Conservation (phyloP, 2,797 vertebrate genomes). For the Halcyon chelicuti region DNA sequence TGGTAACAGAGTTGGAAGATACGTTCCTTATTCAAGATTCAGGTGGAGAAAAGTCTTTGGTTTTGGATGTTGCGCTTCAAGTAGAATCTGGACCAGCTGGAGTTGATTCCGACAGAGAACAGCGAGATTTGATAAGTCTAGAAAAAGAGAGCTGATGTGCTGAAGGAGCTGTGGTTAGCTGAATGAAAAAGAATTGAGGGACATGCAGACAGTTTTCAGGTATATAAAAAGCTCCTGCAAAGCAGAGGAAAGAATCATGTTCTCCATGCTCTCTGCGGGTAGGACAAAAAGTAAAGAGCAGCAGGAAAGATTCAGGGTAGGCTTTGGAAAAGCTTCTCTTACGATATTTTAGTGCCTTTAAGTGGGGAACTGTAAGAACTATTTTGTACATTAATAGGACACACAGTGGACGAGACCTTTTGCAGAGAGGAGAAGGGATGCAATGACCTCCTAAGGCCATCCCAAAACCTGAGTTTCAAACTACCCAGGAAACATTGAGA, state of each 20-base stretch:
- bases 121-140: neutral
- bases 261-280: neutral
- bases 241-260: neutral
- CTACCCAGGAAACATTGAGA: neutral
- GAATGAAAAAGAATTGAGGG: neutral
- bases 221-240: neutral
- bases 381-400: neutral
- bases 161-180: neutral
- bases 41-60: neutral
- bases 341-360: neutral
- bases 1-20: neutral
- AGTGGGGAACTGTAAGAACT: neutral
- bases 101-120: neutral
- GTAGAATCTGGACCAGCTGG: neutral
- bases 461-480: neutral
- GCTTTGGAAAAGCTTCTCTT: neutral
- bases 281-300: neutral
- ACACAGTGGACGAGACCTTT: rapidly evolving
- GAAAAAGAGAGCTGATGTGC: neutral
- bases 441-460: neutral
- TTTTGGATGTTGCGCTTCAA: neutral
- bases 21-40: neutral
- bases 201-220: neutral
- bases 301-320: neutral
- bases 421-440: neutral